These are phyloP conservation scores for Rhincodon typus DNA, from an alignment of 2,797 vertebrate genomes.

Conservation along the genomic window DNA sequence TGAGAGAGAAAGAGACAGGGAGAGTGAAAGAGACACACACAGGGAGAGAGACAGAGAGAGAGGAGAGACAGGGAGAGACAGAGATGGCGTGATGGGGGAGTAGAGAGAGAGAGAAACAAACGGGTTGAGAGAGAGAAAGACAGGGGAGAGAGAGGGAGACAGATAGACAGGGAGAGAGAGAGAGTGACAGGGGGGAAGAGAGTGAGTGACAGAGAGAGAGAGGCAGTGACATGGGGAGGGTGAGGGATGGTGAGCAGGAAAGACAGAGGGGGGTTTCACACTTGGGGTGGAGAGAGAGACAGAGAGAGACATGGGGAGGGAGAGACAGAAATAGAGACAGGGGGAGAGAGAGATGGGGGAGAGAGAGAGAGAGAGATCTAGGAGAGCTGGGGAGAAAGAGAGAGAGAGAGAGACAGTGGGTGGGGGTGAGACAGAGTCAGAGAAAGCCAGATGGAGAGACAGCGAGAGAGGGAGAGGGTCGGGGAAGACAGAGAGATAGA, in stretches of 20 bases:
- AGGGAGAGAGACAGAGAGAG: background rate
- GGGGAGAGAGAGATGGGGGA: too few species aligned
- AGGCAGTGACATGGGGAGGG: too few species aligned
- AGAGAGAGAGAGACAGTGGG: fast-evolving
- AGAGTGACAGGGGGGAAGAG: background rate
- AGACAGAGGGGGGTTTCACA: too few species aligned
- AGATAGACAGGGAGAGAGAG: background rate
- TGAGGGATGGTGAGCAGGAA: background rate
- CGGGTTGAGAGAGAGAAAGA: background rate
- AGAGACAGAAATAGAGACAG: background rate
- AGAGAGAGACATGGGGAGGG: background rate
- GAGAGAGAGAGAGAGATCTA: too few species aligned
- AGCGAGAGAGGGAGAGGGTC: background rate
- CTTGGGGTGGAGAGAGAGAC: background rate
- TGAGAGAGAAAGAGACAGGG: too few species aligned
- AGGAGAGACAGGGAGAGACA: background rate
- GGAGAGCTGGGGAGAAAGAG: background rate
- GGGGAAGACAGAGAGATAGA: too few species aligned
- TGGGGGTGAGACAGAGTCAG: background rate
- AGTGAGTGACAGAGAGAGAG: background rate
- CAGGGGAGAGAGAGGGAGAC: background rate
- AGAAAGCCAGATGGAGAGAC: background rate
- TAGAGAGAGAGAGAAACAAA: background rate
- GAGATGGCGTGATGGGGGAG: background rate
- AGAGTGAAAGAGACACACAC: background rate